These are phyloP conservation scores for Ammodytes marinus DNA, from an alignment of 2,113 vertebrate genomes.

Conservation along the genomic window DNA sequence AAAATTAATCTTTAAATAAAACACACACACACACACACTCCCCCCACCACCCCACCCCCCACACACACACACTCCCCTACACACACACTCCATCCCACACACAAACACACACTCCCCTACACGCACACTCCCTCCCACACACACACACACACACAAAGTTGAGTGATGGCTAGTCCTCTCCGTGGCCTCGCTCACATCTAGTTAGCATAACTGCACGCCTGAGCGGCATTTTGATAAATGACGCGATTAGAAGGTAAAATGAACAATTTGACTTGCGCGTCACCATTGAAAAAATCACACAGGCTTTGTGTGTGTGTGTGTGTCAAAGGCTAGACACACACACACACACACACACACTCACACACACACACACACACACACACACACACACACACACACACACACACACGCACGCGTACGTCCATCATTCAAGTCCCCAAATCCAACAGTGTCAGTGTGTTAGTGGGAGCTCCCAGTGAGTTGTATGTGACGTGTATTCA, in stretches of 20 bases:
- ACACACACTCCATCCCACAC: too few relatives aligned
- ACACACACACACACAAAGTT: background rate
- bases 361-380: too few relatives aligned
- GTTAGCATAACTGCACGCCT: slow-evolving; percentile 89
- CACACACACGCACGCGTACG: background rate
- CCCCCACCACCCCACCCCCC: too few relatives aligned
- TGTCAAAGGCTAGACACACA: too few relatives aligned
- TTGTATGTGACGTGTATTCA: slow-evolving; percentile 68
- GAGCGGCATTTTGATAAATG: slow-evolving; percentile 94
- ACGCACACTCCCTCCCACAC: too few relatives aligned
- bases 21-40: too few relatives aligned
- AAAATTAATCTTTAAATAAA: too few relatives aligned
- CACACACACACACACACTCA: too few relatives aligned
- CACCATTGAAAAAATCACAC: slow-evolving; percentile 83
- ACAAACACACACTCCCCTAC: too few relatives aligned
- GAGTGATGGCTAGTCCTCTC: slow-evolving; percentile 28
- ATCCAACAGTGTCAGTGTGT: slow-evolving; percentile 31
- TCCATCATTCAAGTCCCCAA: slow-evolving; percentile 86
- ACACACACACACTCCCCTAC: too few relatives aligned
- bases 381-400: too few relatives aligned
- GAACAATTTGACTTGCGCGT: slow-evolving; percentile 92
- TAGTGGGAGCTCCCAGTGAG: slow-evolving; percentile 22
- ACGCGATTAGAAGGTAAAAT: slow-evolving; percentile 94
- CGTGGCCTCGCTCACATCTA: slow-evolving; percentile 61
- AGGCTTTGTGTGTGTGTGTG: slow-evolving; percentile 75